Evolutionary conservation across 2,113 vertebrate genomes (phyloP).

Genomic region (Pseudois nayaur): DNA sequence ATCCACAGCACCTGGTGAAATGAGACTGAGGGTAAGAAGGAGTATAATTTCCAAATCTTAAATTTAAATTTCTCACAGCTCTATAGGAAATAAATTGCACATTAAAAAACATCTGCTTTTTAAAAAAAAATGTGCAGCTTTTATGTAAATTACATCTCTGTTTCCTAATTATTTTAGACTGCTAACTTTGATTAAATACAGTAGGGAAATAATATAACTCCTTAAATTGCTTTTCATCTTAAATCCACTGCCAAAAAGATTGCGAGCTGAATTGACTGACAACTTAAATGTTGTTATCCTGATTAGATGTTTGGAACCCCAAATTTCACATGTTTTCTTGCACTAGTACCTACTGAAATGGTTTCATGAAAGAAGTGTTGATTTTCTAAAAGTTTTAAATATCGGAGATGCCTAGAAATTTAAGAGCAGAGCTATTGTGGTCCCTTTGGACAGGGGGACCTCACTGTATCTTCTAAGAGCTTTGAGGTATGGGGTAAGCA

Average conservation of each 20-base stretch:
- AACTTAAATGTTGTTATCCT: not conserved
- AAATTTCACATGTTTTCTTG: not conserved
- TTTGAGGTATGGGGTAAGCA: not conserved
- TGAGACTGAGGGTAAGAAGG: not conserved
- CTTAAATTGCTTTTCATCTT: conserved; percentile 33
- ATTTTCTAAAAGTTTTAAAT: not conserved
- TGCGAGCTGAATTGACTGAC: not conserved
- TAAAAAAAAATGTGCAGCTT: not conserved
- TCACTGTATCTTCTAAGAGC: not conserved
- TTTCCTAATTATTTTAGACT: conserved; percentile 58
- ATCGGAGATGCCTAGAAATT: not conserved
- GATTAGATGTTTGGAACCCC: not conserved
- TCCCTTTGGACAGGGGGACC: not conserved
- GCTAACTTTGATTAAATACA: conserved; percentile 53
- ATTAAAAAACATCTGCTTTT: conserved; percentile 42
- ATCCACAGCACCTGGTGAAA: not conserved
- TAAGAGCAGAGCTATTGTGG: not conserved
- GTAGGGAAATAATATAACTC: conserved; percentile 23
- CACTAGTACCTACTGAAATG: not conserved
- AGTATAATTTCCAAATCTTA: not conserved
- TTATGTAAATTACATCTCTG: conserved; percentile 51
- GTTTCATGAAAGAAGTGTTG: not conserved
- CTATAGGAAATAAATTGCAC: conserved; percentile 25
- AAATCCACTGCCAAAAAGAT: conserved; percentile 11
- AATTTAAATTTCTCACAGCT: conserved; percentile 20